These are phyloP conservation scores for Steinernema hermaphroditum DNA, from an alignment of 2,888 invertebrate genomes.

Conservation along the genomic window DNA sequence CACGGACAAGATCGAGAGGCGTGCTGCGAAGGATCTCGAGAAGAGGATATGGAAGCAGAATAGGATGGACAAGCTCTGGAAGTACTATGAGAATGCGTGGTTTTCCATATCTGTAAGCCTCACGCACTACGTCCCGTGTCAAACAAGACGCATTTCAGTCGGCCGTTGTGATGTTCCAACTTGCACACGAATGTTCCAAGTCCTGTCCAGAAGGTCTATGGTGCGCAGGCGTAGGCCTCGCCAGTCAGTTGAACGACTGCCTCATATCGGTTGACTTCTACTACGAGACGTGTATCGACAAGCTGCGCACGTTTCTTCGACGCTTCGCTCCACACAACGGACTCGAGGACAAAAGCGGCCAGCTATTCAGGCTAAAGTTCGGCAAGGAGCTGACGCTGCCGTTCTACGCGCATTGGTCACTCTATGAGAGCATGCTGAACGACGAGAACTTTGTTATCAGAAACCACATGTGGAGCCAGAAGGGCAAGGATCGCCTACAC, in stretches of 20 bases:
- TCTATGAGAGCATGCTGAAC: constrained; percentile 54
- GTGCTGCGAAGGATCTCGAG: constrained; percentile 44
- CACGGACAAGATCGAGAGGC: constrained; percentile 35
- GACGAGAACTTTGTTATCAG: constrained; percentile 56
- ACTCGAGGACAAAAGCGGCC: constrained; percentile 41
- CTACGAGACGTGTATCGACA: constrained; percentile 50
- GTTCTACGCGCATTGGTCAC: constrained; percentile 59
- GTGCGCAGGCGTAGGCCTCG: constrained; percentile 59
- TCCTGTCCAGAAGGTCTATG: constrained; percentile 55
- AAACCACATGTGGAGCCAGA: constrained; percentile 60
- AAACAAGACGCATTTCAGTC: constrained; percentile 35
- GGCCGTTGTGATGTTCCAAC: constrained; percentile 52
- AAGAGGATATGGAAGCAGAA: constrained; percentile 49
- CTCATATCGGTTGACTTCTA: constrained; percentile 56
- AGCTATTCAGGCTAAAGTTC: constrained; percentile 53
- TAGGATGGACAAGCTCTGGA: constrained; percentile 53
- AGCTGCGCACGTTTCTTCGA: constrained; percentile 53
- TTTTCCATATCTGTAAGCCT: constrained; percentile 42
- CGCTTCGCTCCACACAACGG: constrained; percentile 46
- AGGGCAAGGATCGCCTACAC: constrained; percentile 53
- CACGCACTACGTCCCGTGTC: background rate
- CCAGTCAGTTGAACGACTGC: constrained; percentile 51
- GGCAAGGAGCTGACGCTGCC: constrained; percentile 59
- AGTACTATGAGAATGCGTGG: constrained; percentile 58
- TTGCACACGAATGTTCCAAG: constrained; percentile 53